These are phyloP conservation scores for Coendou prehensilis DNA, from an alignment of 2,797 vertebrate genomes.

Conservation along the genomic window DNA sequence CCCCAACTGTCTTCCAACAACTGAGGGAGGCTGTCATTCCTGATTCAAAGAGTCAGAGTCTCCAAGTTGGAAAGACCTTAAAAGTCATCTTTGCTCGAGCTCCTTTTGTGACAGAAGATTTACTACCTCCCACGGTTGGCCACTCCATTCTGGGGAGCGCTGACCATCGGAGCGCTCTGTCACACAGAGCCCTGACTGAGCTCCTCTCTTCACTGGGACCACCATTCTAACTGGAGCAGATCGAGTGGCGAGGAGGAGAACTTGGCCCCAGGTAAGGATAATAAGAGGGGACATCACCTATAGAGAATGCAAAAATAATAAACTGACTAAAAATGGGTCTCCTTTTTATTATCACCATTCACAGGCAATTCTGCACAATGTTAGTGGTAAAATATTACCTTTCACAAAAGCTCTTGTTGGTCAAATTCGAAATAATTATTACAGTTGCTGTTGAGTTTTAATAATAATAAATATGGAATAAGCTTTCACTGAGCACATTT, in stretches of 20 bases:
- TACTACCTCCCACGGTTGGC: not conserved
- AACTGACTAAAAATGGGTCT: not conserved
- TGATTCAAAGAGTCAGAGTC: conserved; percentile 41
- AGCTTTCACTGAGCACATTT: conserved; percentile 9
- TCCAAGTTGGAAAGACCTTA: conserved; percentile 64
- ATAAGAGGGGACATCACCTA: not conserved
- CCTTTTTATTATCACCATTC: conserved; percentile 30
- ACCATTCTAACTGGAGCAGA: not conserved
- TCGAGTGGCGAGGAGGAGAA: not conserved
- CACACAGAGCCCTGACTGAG: not conserved
- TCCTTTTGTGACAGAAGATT: conserved; percentile 63
- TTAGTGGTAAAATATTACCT: not conserved
- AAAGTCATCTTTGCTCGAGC: conserved; percentile 71
- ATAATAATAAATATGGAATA: conserved; percentile 43
- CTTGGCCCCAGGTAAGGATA: not conserved
- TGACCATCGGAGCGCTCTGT: conserved; percentile 3
- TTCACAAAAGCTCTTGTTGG: conserved; percentile 31
- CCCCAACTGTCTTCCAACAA: not conserved
- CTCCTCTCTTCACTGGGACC: not conserved
- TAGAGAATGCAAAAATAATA: not conserved
- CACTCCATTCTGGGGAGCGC: conserved; percentile 19
- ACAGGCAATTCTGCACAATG: not conserved
- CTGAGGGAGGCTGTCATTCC: conserved; percentile 15
- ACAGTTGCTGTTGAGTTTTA: conserved; percentile 38
- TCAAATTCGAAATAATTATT: conserved; percentile 54